These are phyloP conservation scores for Taxidea taxus DNA, from an alignment of 2,113 vertebrate species.

Conservation along the genomic window DNA sequence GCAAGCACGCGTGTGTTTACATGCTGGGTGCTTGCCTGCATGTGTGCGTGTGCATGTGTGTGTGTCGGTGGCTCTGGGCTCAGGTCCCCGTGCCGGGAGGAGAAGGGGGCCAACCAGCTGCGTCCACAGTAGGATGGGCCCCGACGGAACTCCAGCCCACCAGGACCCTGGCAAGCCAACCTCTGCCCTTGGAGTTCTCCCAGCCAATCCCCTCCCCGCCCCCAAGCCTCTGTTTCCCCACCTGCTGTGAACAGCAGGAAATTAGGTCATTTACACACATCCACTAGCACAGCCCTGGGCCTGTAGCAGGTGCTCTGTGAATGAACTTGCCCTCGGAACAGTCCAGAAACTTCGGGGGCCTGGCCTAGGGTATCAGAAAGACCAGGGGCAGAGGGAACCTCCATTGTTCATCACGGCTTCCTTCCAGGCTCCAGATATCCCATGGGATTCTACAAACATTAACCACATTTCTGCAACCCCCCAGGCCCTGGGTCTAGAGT, in stretches of 20 bases:
- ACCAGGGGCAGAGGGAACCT: too few species aligned
- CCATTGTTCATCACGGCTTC: accelerated
- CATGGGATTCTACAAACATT: neutral
- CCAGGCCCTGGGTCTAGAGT: neutral
- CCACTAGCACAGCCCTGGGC: neutral
- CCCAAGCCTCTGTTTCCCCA: neutral
- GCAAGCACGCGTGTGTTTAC: accelerated
- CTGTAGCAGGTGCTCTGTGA: neutral
- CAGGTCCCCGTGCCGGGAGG: accelerated
- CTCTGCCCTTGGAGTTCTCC: neutral
- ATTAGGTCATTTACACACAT: accelerated
- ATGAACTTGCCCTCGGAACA: neutral
- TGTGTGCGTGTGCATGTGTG: accelerated
- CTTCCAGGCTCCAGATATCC: too few species aligned
- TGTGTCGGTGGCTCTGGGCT: neutral
- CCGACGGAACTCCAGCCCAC: neutral
- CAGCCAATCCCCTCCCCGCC: accelerated
- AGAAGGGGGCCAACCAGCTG: neutral
- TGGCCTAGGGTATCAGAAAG: neutral
- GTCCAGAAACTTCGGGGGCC: neutral
- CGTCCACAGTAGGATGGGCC: neutral
- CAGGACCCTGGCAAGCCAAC: neutral
- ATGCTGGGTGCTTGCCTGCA: accelerated
- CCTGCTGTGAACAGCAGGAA: neutral
- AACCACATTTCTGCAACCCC: accelerated